Evolutionary conservation across 1,140 invertebrate species (phyloP), one percentile per base, ranked within the genome.

Genomic region (Hyphantria cunea): DNA sequence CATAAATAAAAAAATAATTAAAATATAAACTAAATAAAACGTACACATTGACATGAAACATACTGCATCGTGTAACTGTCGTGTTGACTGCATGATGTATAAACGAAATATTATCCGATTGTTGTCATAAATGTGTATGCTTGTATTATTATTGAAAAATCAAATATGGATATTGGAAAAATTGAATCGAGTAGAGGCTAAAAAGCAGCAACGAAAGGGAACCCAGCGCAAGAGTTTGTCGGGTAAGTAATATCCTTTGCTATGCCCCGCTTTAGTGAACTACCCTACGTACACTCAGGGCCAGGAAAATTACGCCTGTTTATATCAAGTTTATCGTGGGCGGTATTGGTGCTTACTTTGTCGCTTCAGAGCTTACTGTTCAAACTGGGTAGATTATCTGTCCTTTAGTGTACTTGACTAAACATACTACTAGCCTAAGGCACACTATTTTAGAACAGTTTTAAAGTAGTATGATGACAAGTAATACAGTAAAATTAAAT

Each of bases 201-300:
- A 96, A 96, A 97, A 96, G 94, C 94, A 96, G 92, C 94, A 95
- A 93, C 95, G 95, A 93, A 96, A 95, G 93, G 84, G 71, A 70
- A 75, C 74, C 42, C 85, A 87, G 45, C 84, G 88, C 76, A 96
- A 96, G 93, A 96, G 95, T 90, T 91, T 96, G 92, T 93, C 95
- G 94, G 95, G 95, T 96, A 95, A 96, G 87, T 86, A 71, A 59
- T 62, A 53, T 79, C 86, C 86, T 82, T 73, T 75, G 83, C 86
- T 88, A 79, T 64, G 67, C 71, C 81, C 80, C 65, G 84, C 86
- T 86, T 84, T 39, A 42, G 45, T 39, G 14, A 71, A 39, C 8
- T 44, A 70, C 64, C 74, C 70, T 58, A 12, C 66, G 70, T 76
- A 82, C 74, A 79, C 68, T 78, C 25, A 55, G 64, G 66, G 74